Conservation (phyloP, 2,888 invertebrate genomes). For the Diachrysia chrysitis region DNA sequence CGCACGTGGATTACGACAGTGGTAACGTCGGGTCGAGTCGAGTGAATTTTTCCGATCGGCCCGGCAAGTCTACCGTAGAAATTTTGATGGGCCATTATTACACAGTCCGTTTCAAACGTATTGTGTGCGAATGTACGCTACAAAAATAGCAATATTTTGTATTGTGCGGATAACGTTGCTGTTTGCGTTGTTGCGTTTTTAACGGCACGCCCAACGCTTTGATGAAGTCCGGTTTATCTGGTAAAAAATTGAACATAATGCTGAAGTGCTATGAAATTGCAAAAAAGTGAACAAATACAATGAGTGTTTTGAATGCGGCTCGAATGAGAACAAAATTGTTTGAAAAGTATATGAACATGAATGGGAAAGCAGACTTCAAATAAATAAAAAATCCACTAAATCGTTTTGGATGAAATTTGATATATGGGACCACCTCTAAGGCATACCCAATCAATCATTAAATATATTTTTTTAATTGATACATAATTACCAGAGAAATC, state of each 20-base stretch:
- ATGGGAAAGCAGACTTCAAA: no score
- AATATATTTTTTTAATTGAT: no score
- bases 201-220: conserved; percentile 54
- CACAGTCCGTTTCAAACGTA: conserved; percentile 85
- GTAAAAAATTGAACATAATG: conserved; percentile 52
- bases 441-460: no score
- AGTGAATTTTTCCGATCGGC: conserved; percentile 82
- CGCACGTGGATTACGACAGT: conserved; percentile 78
- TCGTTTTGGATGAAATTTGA: no score
- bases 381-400: no score
- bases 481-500: no score
- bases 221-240: conserved; percentile 59
- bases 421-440: no score
- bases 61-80: conserved; percentile 80
- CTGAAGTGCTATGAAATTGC: conserved; percentile 37
- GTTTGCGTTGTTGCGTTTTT: conserved; percentile 58
- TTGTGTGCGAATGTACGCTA: conserved; percentile 76
- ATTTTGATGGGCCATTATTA: conserved; percentile 85
- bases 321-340: conserved; percentile 33
- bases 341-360: conserved; percentile 20
- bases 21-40: conserved; percentile 65
- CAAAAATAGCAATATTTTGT: conserved; percentile 71
- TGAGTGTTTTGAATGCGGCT: conserved; percentile 23
- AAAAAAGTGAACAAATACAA: conserved; percentile 13
- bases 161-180: conserved; percentile 55